phyloP scores from a whole-genome alignment of 1,140 invertebrate species.

The Zaprionus ornatus region DNA sequence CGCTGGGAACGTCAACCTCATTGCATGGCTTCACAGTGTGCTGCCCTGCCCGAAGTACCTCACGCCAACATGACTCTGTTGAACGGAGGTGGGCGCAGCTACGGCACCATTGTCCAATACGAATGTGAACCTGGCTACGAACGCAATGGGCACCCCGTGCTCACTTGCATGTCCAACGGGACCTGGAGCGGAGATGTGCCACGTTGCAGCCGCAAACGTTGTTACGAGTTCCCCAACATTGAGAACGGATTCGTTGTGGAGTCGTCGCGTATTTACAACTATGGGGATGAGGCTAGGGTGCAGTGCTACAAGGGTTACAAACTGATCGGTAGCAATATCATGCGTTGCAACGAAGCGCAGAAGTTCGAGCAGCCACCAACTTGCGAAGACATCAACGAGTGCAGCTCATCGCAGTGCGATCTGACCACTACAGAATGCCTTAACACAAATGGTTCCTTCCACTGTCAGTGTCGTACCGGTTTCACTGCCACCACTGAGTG shows the following conservation, averaged over 20 bases:
- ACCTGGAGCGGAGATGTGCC: slow-evolving; percentile 97
- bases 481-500: slow-evolving; percentile 95
- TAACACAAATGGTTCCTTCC: slow-evolving; percentile 95
- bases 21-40: slow-evolving; percentile 96
- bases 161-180: slow-evolving; percentile 97
- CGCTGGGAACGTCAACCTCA: slow-evolving; percentile 96
- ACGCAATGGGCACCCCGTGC: slow-evolving; percentile 93
- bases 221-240: slow-evolving; percentile 92
- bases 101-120: slow-evolving; percentile 97
- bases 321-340: slow-evolving; percentile 92
- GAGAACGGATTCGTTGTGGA: slow-evolving; percentile 94
- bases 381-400: slow-evolving; percentile 97
- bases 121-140: slow-evolving; percentile 97
- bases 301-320: slow-evolving; percentile 96
- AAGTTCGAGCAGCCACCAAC: slow-evolving; percentile 92
- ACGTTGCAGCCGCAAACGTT: slow-evolving; percentile 93
- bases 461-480: slow-evolving; percentile 94
- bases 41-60: slow-evolving; percentile 93
- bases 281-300: slow-evolving; percentile 95
- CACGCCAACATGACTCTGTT: slow-evolving; percentile 94
- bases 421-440: slow-evolving; percentile 95
- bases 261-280: slow-evolving; percentile 90
- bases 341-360: slow-evolving; percentile 94
- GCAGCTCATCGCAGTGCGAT: slow-evolving; percentile 94
- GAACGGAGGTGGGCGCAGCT: slow-evolving; percentile 97